These are phyloP conservation scores for Scytalopus superciliaris DNA, from an alignment of 2,113 vertebrate genomes.

Conservation along the genomic window DNA sequence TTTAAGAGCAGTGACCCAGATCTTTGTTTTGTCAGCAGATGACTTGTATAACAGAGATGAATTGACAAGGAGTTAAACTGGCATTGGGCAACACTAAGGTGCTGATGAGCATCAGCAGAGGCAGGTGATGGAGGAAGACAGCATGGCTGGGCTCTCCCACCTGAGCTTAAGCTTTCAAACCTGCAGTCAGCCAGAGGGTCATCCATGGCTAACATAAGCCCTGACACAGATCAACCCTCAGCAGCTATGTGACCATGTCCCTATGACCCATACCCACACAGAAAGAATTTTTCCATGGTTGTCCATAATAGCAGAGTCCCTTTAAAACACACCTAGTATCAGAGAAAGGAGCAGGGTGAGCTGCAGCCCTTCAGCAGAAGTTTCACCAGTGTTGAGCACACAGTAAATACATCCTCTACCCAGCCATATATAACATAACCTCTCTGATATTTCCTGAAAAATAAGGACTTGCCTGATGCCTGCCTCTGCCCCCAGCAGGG, in stretches of 20 bases:
- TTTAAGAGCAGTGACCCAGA: slow-evolving; percentile 60
- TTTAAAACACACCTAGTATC: background rate
- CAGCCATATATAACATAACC: background rate
- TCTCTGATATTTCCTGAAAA: background rate
- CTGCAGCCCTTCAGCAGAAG: background rate
- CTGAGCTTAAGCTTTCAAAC: background rate
- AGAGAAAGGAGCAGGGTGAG: background rate
- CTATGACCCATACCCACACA: rapidly evolving
- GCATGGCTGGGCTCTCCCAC: background rate
- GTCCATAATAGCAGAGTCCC: background rate
- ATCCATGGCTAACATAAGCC: background rate
- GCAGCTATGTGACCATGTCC: rapidly evolving
- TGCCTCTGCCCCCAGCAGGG: background rate
- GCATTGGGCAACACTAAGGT: background rate
- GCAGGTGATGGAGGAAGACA: background rate
- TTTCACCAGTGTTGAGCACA: background rate
- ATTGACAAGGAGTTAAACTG: background rate
- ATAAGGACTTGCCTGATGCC: rapidly evolving
- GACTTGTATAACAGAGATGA: slow-evolving; percentile 45
- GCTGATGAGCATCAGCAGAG: rapidly evolving
- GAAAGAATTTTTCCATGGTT: background rate
- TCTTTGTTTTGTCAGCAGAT: slow-evolving; percentile 62
- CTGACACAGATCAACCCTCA: background rate
- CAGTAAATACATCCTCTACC: background rate
- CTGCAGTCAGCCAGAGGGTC: background rate